Conservation (phyloP, 2,797 vertebrate genomes). For the Mormyrus proboscirostris region DNA sequence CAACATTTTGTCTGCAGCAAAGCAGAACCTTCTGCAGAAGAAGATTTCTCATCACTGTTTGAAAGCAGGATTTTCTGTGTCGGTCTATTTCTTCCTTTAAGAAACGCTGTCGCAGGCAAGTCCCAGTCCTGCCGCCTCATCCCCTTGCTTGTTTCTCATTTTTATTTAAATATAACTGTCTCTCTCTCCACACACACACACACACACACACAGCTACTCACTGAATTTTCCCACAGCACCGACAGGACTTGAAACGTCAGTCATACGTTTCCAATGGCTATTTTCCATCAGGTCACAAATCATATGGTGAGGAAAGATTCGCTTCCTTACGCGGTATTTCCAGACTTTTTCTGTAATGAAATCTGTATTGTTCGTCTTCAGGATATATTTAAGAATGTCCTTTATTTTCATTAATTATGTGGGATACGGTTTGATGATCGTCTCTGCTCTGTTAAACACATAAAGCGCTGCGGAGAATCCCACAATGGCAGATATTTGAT, state of each 20-base stretch:
- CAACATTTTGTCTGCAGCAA: neutral
- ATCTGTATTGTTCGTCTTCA: neutral
- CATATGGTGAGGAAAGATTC: neutral
- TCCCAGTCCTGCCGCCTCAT: neutral
- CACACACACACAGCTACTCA: conserved; percentile 20
- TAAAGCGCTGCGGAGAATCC: neutral
- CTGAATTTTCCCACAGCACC: conserved; percentile 38
- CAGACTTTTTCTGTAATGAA: neutral
- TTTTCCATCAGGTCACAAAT: neutral
- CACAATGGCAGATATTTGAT: neutral
- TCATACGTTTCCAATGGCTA: neutral
- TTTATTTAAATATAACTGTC: conserved; percentile 19
- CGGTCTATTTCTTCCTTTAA: neutral
- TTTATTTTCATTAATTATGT: neutral
- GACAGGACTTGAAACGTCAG: conserved; percentile 8
- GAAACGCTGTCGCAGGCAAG: neutral
- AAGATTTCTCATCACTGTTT: neutral
- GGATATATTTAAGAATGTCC: neutral
- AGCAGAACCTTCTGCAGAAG: neutral
- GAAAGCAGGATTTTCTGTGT: neutral
- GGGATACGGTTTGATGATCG: neutral
- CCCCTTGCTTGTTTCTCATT: conserved; percentile 5
- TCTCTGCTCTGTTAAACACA: neutral
- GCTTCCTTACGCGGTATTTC: neutral
- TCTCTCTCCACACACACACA: neutral